These are phyloP conservation scores for Drosophila prolongata DNA, from an alignment of 2,888 invertebrate genomes.

Conservation along the genomic window DNA sequence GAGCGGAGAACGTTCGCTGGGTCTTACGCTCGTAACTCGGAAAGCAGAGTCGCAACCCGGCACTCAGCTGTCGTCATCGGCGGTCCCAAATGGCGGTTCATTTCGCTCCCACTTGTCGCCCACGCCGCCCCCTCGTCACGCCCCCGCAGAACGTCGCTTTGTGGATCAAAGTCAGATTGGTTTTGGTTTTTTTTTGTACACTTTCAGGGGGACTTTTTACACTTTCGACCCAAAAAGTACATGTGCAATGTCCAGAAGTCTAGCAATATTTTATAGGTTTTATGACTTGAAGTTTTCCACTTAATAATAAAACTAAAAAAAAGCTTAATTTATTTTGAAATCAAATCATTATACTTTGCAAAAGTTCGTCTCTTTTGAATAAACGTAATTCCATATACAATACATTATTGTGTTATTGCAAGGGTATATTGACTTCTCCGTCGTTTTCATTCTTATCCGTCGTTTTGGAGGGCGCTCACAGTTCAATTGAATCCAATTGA, in stretches of 20 bases:
- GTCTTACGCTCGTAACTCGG: conserved; percentile 71
- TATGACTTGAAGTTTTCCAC: too few relatives aligned
- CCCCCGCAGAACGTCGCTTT: conserved; percentile 24
- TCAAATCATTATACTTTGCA: too few relatives aligned
- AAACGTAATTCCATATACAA: too few relatives aligned
- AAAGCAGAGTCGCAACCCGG: conserved; percentile 7
- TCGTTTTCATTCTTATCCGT: conserved; percentile 18
- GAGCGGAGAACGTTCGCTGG: conserved; percentile 38
- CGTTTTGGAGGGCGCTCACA: conserved; percentile 50
- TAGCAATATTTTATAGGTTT: too few relatives aligned
- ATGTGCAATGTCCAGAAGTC: too few relatives aligned
- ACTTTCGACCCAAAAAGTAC: too few relatives aligned
- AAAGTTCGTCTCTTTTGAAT: too few relatives aligned
- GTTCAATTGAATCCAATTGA: conserved; percentile 77
- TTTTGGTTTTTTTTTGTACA: conserved; percentile 24
- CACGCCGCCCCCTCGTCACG: conserved; percentile 24
- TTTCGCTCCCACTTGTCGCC: conserved; percentile 65
- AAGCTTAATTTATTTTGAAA: too few relatives aligned
- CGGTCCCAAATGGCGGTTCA: conserved; percentile 50
- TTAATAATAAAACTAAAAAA: too few relatives aligned
- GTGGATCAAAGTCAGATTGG: conserved; percentile 58
- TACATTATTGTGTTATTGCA: too few relatives aligned
- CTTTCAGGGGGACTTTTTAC: too few relatives aligned
- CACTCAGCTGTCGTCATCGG: conserved; percentile 46
- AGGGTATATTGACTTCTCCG: not conserved